Conservation (phyloP, 2,888 invertebrate species). For the Anoplius nigerrimus region DNA sequence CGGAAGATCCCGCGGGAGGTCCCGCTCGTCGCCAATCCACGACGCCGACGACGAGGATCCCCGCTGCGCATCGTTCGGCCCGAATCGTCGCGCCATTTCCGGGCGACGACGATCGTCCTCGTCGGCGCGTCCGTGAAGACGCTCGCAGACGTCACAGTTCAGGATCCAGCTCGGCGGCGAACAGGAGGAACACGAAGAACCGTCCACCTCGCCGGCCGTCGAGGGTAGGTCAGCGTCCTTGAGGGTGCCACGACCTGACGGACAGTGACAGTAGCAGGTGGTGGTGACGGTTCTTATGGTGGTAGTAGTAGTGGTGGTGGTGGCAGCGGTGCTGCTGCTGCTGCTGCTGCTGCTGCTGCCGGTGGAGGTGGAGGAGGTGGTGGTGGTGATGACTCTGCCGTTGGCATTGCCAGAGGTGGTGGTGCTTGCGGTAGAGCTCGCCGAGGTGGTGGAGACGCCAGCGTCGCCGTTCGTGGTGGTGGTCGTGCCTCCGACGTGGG, state of each 20-base stretch:
- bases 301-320: background rate
- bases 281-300: background rate
- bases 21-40: conserved; percentile 2
- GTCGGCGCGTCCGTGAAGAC: conserved; percentile 38
- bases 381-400: background rate
- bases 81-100: conserved; percentile 1
- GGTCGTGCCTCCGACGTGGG: background rate
- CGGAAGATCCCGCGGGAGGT: too few relatives aligned
- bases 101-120: background rate
- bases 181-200: background rate
- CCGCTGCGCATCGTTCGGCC: conserved; percentile 3
- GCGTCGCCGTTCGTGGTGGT: background rate
- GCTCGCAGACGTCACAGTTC: conserved; percentile 48
- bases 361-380: conserved; percentile 6
- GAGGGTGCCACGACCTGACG: conserved; percentile 13
- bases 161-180: conserved; percentile 12
- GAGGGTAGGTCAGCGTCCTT: background rate
- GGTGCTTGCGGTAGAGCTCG: background rate
- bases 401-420: background rate
- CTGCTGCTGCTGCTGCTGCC: conserved; percentile 4
- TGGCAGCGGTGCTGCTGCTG: too few relatives aligned
- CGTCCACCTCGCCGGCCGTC: background rate
- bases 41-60: too few relatives aligned
- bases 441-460: background rate
- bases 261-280: conserved; percentile 30